Evolutionary conservation across 2,113 vertebrate species (phyloP), one percentile per base, ranked within the genome.

Genomic region (Passer montanus): DNA sequence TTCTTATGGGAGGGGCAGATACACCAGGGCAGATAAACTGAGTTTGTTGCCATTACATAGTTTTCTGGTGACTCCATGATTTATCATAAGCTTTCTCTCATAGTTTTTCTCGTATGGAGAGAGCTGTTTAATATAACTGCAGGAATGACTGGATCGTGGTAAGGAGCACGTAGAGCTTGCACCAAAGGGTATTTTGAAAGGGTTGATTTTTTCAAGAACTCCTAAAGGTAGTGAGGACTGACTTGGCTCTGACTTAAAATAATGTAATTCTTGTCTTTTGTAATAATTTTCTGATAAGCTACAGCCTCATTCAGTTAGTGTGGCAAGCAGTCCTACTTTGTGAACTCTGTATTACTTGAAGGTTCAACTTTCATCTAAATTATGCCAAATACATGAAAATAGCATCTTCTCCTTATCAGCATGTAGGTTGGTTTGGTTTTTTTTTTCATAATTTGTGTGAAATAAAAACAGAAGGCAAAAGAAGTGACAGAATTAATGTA

Each of bases 401-500:
- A 79, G 12, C 74, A 49, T 83, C 37, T 59, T 93, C 41, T 73
- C 49, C n/a, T 53, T 66, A 72, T 53, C 64, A 72, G n/a, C 31
- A 79, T 90, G 50, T 58, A 75, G 77, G 63, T 3, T 17, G 31
- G 3, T 15, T 50, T 88, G 7, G 18, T 15, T 12, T 37, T 75
- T 59, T 37, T 49, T 60, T 37, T 7, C 37, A 83, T 89, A 92
- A 94, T 91, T 63, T 26, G 14, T 84, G 67, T 90, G 75, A 90
- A 59, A 77, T 67, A 93, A 67, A 97, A 81, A 70, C 33, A 66
- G 50, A 81, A 94, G 66, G 33, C 55, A 91, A 76, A 93, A 68
- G 37, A 74, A 84, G 15, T 89, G 93, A 68, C 69, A 95, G 92
- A 69, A 95, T 93, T 94, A 97, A 94, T 96, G 47, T 76, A 85